Evolutionary conservation across 2,113 vertebrate species (phyloP).

Genomic region (Perca fluviatilis): DNA sequence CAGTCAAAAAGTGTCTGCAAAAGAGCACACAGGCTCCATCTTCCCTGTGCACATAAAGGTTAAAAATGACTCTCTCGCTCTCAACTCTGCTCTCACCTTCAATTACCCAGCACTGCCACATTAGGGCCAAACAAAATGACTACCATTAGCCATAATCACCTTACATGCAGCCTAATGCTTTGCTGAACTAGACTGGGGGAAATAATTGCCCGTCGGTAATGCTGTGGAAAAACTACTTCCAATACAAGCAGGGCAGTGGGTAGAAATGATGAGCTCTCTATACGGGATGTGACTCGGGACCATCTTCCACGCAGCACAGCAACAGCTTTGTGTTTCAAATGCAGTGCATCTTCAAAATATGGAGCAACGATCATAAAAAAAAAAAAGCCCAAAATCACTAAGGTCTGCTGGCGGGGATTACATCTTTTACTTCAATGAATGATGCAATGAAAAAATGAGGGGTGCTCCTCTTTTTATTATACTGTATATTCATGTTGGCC

Average conservation of each 20-base stretch:
- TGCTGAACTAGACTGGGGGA: slow-evolving; percentile 44
- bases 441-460: not conserved
- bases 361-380: not conserved
- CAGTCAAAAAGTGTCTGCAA: slow-evolving; percentile 31
- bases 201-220: slow-evolving; percentile 63
- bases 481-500: not conserved
- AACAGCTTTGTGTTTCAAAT: not conserved
- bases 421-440: not conserved
- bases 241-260: slow-evolving; percentile 16
- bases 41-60: slow-evolving; percentile 61
- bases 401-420: not conserved
- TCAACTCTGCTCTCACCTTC: slow-evolving; percentile 63
- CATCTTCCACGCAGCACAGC: not conserved
- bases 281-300: slow-evolving; percentile 13
- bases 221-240: slow-evolving; percentile 27
- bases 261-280: slow-evolving; percentile 18
- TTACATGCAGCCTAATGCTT: slow-evolving; percentile 65
- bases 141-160: slow-evolving; percentile 77
- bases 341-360: slow-evolving; percentile 1
- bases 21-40: slow-evolving; percentile 40
- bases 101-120: slow-evolving; percentile 68
- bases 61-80: slow-evolving; percentile 65
- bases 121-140: slow-evolving; percentile 77
- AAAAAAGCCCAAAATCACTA: not conserved
- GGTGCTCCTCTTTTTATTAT: not conserved